phyloP scores from a whole-genome alignment of 1,140 invertebrate species.

The Euwallacea fornicatus region DNA sequence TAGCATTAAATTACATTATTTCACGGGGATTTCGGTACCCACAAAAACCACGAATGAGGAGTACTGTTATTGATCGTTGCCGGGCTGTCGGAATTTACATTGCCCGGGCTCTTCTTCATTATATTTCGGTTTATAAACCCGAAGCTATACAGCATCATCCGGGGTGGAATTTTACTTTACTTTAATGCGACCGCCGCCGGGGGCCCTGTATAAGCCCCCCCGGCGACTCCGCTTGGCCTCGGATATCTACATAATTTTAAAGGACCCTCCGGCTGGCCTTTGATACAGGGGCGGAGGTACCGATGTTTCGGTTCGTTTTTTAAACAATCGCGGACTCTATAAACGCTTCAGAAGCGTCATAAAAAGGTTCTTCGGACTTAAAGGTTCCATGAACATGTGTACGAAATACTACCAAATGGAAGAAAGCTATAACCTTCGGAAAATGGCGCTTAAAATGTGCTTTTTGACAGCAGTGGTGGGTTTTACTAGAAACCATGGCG shows the following conservation, averaged over 20 bases:
- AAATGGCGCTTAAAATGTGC: too few relatives aligned
- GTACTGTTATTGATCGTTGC: neutral
- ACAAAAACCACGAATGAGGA: neutral
- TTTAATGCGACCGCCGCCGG: slow-evolving; percentile 26
- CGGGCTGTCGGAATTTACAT: neutral
- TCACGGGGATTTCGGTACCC: neutral
- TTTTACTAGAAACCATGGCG: too few relatives aligned
- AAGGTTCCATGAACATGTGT: too few relatives aligned
- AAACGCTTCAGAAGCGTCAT: too few relatives aligned
- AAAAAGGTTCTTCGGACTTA: too few relatives aligned
- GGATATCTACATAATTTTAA: slow-evolving; percentile 34
- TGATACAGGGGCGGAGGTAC: slow-evolving; percentile 12
- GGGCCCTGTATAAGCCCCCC: slow-evolving; percentile 8
- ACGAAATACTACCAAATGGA: too few relatives aligned
- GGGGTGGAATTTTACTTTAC: slow-evolving; percentile 36
- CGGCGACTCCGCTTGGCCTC: slow-evolving; percentile 29
- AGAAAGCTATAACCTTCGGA: too few relatives aligned
- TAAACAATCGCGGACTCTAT: too few relatives aligned
- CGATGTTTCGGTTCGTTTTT: too few relatives aligned
- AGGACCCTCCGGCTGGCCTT: slow-evolving; percentile 9
- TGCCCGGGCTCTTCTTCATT: slow-evolving; percentile 12
- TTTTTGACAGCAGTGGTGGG: too few relatives aligned
- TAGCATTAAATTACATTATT: too few relatives aligned
- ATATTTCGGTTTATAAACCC: slow-evolving; percentile 21
- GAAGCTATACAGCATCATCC: slow-evolving; percentile 2